Conservation (phyloP, 2,888 invertebrate genomes). For the Aphodius granarius region DNA sequence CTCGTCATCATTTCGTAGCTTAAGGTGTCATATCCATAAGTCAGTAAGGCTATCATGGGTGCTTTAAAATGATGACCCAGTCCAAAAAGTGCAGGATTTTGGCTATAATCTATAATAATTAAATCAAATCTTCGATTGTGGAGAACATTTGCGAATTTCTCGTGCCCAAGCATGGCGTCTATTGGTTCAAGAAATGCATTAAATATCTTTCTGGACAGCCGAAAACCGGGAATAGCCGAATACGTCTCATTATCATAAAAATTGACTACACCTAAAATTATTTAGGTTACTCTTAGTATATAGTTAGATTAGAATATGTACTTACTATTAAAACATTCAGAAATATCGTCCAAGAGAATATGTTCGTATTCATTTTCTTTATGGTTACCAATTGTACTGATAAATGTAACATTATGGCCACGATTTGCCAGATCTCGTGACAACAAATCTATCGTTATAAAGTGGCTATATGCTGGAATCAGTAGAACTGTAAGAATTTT, state of each 20-base stretch:
- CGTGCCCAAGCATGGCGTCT: neutral
- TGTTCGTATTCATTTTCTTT: neutral
- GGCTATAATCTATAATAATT: neutral
- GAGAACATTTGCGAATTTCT: neutral
- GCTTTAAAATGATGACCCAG: neutral
- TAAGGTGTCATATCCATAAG: neutral
- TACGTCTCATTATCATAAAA: neutral
- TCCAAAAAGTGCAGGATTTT: neutral
- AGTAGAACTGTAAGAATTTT: neutral
- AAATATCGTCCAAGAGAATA: neutral
- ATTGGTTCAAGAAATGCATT: neutral
- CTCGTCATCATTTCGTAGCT: neutral
- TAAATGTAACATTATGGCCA: neutral
- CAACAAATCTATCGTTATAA: neutral
- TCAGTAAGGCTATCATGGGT: neutral
- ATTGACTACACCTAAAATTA: neutral
- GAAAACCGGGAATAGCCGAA: neutral
- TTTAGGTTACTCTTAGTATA: neutral
- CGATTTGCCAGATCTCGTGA: neutral
- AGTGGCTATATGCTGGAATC: neutral
- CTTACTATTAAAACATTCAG: neutral
- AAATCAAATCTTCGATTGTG: neutral
- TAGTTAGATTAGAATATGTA: neutral
- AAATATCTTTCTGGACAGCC: neutral
- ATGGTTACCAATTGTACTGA: neutral